Conservation (phyloP, 2,113 vertebrate species). For the Argyrosomus japonicus region DNA sequence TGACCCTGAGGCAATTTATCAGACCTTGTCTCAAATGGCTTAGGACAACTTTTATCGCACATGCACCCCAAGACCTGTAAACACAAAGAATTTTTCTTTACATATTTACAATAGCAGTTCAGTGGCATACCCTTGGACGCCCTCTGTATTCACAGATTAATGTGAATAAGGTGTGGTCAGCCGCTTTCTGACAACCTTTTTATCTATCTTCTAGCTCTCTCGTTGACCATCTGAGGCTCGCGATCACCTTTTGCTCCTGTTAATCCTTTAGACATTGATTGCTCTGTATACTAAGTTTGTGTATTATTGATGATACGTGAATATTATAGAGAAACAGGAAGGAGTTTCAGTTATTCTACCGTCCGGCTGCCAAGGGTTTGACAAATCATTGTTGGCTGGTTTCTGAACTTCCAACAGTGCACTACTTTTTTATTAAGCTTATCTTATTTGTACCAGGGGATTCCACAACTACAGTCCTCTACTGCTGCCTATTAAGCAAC, state of each 20-base stretch:
- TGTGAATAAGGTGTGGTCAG: neutral
- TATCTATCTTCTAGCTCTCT: neutral
- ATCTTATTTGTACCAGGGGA: neutral
- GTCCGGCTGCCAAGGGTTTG: neutral
- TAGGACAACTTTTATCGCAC: too few species aligned
- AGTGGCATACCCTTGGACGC: neutral
- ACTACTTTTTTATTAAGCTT: neutral
- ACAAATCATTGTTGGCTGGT: neutral
- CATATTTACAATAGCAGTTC: neutral
- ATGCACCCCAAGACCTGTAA: too few species aligned
- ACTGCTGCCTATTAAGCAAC: neutral
- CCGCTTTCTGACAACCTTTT: neutral
- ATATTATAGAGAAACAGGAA: slow-evolving; percentile 22
- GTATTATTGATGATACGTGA: slow-evolving; percentile 38
- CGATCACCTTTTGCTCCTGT: neutral
- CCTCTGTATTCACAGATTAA: neutral
- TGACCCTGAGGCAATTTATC: too few species aligned
- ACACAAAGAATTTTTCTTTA: neutral
- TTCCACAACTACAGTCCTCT: neutral
- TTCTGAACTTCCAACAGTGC: neutral
- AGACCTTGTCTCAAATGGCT: too few species aligned
- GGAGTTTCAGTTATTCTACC: neutral
- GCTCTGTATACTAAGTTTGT: neutral
- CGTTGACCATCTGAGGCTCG: neutral
- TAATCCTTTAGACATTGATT: neutral